Evolutionary conservation across 2,113 vertebrate species (phyloP).

Genomic region (Xiphias gladius): DNA sequence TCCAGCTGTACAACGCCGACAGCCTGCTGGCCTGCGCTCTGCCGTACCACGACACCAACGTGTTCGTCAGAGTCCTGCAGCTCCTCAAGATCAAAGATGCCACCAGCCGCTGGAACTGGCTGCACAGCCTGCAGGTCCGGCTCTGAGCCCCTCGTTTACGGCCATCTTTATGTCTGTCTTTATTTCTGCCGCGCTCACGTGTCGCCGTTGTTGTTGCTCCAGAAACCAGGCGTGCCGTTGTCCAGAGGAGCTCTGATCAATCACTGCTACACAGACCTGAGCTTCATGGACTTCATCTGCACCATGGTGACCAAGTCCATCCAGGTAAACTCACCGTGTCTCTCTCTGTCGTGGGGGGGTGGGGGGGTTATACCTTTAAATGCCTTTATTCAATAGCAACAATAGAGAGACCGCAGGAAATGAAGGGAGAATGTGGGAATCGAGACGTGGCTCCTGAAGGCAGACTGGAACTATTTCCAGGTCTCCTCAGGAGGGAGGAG

Average conservation of each 20-base stretch:
- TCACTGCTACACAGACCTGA: constrained; percentile 94
- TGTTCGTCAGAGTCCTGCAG: constrained; percentile 94
- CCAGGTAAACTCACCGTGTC: constrained; percentile 83
- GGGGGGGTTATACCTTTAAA: too few relatives aligned
- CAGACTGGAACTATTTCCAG: too few relatives aligned
- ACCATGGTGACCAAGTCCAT: constrained; percentile 89
- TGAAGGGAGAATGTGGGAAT: too few relatives aligned
- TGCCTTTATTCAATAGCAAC: too few relatives aligned
- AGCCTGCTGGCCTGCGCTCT: constrained; percentile 92
- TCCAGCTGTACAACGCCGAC: constrained; percentile 94
- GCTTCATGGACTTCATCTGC: constrained; percentile 98
- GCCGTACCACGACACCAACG: constrained; percentile 94
- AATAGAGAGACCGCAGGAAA: too few relatives aligned
- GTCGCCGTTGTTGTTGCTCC: not conserved
- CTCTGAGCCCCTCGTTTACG: not conserved
- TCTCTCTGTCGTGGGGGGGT: not conserved
- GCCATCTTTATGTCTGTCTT: too few relatives aligned
- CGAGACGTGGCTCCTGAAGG: too few relatives aligned
- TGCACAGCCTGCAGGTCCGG: constrained; percentile 90
- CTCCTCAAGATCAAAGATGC: constrained; percentile 89
- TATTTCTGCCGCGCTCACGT: not conserved
- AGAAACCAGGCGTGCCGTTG: constrained; percentile 94
- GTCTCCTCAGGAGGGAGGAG: too few relatives aligned
- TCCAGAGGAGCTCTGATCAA: constrained; percentile 91
- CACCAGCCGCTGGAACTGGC: constrained; percentile 94